Conservation (phyloP, 2,888 invertebrate genomes). For the Cosmia trapezina region DNA sequence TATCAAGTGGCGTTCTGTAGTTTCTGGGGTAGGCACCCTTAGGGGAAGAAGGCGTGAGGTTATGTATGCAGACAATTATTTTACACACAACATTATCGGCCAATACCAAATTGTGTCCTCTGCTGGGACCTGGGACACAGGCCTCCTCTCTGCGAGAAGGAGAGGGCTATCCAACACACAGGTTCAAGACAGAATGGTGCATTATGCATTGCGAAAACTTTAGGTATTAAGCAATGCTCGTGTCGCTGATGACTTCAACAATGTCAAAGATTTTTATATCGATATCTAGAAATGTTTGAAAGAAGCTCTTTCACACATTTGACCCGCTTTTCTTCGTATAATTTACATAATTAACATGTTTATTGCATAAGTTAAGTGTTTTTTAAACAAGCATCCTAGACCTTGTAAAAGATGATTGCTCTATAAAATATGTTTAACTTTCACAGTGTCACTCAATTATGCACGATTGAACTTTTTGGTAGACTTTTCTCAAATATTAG, state of each 20-base stretch:
- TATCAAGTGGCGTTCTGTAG: too few relatives aligned
- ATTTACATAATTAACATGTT: constrained; percentile 44
- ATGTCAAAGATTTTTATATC: constrained; percentile 14
- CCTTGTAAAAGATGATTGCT: constrained; percentile 7
- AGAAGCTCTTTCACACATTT: constrained; percentile 18
- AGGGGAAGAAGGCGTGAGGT: too few relatives aligned
- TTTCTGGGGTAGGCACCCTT: too few relatives aligned
- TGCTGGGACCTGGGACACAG: not conserved
- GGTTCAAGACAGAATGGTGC: not conserved
- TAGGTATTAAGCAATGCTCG: not conserved
- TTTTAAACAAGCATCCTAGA: constrained; percentile 1
- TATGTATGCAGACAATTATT: not conserved
- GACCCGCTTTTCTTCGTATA: constrained; percentile 43
- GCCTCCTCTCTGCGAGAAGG: not conserved
- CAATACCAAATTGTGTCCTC: not conserved
- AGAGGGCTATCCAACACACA: too few relatives aligned
- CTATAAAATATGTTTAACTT: not conserved
- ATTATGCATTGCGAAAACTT: not conserved
- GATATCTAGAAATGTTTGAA: constrained; percentile 21
- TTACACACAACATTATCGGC: not conserved
- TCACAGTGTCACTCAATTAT: not conserved
- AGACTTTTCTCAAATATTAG: not conserved
- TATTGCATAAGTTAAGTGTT: constrained; percentile 28
- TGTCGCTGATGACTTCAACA: constrained; percentile 1
- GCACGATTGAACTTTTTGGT: not conserved